Conservation (phyloP, 1,140 invertebrate species). For the Apolygus lucorum region DNA sequence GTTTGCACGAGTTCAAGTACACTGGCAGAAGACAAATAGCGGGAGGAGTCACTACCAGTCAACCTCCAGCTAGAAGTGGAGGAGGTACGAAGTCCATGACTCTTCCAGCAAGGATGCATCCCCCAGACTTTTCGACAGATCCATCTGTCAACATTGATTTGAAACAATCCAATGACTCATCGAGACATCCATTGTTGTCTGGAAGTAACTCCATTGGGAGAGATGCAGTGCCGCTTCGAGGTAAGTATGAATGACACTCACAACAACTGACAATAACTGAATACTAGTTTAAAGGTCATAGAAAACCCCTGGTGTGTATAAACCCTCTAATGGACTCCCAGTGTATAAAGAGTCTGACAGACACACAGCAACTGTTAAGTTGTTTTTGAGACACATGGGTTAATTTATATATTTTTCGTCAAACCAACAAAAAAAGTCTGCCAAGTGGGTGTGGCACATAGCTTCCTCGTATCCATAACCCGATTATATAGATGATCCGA, state of each 20-base stretch:
- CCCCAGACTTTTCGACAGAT: slow-evolving; percentile 50
- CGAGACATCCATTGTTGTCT: slow-evolving; percentile 28
- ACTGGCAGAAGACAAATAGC: slow-evolving; percentile 67
- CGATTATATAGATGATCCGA: no score
- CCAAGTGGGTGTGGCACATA: no score
- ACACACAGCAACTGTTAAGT: no score
- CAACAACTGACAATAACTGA: not conserved
- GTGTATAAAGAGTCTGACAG: no score
- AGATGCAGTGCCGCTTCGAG: slow-evolving; percentile 23
- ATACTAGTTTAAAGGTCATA: not conserved
- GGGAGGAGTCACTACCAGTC: slow-evolving; percentile 35
- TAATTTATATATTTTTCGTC: no score
- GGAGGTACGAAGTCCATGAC: slow-evolving; percentile 58
- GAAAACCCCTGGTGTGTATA: not conserved
- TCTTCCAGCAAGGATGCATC: slow-evolving; percentile 66
- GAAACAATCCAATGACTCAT: not conserved
- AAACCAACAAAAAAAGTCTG: no score
- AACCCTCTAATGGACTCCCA: no score
- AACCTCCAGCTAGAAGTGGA: slow-evolving; percentile 35
- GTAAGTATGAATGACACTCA: not conserved
- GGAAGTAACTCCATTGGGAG: slow-evolving; percentile 35
- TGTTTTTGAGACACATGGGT: no score
- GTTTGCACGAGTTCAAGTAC: slow-evolving; percentile 81
- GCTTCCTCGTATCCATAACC: no score
- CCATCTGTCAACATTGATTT: slow-evolving; percentile 30